These are phyloP conservation scores for Corvus cornix DNA, from an alignment of 2,113 vertebrate genomes.

Conservation along the genomic window DNA sequence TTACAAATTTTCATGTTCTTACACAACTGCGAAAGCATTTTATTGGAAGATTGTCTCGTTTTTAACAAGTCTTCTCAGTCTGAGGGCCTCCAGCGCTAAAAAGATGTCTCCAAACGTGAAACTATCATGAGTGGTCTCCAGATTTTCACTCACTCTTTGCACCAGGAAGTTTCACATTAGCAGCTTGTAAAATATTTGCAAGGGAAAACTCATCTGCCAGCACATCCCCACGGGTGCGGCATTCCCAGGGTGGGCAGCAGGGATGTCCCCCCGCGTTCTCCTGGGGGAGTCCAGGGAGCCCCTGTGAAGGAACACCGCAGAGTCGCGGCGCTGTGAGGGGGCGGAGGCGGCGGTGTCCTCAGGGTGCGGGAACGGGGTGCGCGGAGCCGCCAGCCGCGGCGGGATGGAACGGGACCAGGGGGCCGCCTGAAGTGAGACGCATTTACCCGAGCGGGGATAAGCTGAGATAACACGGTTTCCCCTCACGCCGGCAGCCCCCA, in stretches of 20 bases:
- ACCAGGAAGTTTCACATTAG: not conserved
- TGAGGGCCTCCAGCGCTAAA: not conserved
- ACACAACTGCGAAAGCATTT: not conserved
- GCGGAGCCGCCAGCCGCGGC: not conserved
- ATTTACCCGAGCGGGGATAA: fast-evolving
- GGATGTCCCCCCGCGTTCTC: fast-evolving
- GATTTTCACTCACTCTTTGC: not conserved
- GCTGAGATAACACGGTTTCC: fast-evolving
- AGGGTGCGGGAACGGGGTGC: too few relatives aligned
- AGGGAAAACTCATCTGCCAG: not conserved
- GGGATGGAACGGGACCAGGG: too few relatives aligned
- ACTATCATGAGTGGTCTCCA: fast-evolving
- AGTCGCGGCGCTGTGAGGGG: fast-evolving
- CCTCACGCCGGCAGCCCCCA: fast-evolving
- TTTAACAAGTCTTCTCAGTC: not conserved
- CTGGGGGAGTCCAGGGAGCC: not conserved
- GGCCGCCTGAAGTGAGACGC: not conserved
- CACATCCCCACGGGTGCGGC: not conserved
- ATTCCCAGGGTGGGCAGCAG: not conserved
- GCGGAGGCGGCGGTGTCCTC: fast-evolving
- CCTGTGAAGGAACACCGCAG: fast-evolving
- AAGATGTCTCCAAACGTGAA: not conserved
- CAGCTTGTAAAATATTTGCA: not conserved
- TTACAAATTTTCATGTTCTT: not conserved
- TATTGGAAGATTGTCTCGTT: not conserved